These are phyloP conservation scores for Cosmopolites sordidus DNA, from an alignment of 2,888 invertebrate species.

Conservation along the genomic window DNA sequence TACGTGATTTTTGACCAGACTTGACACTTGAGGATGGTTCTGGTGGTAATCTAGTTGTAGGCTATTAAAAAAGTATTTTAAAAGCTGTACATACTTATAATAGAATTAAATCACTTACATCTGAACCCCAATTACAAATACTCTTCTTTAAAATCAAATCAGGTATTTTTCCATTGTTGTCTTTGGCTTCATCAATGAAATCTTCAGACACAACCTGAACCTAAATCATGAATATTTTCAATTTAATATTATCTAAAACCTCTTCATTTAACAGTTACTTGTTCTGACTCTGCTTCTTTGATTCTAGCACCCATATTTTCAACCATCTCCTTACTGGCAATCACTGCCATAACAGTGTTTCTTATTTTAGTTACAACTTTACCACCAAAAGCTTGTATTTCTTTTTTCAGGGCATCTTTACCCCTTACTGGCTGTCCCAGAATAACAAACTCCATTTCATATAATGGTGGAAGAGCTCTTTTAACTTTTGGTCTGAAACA, in stretches of 20 bases:
- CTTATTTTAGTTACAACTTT: constrained; percentile 62
- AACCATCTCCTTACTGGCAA: constrained; percentile 66
- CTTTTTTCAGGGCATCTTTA: constrained; percentile 62
- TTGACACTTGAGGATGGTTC: constrained; percentile 37
- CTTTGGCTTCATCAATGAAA: constrained; percentile 64
- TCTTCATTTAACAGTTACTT: constrained; percentile 37
- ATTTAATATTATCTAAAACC: not conserved
- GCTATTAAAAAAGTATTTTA: constrained; percentile 33
- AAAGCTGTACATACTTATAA: not conserved
- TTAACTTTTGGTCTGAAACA: constrained; percentile 59
- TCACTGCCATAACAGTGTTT: constrained; percentile 66
- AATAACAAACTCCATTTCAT: constrained; percentile 73
- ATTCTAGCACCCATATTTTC: constrained; percentile 65
- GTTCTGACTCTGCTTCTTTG: constrained; percentile 58
- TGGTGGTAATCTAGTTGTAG: constrained; percentile 40
- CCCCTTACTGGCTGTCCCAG: constrained; percentile 53
- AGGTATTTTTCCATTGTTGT: constrained; percentile 59
- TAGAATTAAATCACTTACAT: constrained; percentile 53
- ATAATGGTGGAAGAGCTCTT: constrained; percentile 64
- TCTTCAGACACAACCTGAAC: constrained; percentile 79
- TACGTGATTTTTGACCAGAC: constrained; percentile 37
- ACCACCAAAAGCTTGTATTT: constrained; percentile 74
- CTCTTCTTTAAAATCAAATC: constrained; percentile 66
- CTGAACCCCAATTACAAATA: constrained; percentile 80
- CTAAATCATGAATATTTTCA: constrained; percentile 10